Conservation (phyloP, 64 coral and sea anemone genomes). For the Pocillopora damicornis region DNA sequence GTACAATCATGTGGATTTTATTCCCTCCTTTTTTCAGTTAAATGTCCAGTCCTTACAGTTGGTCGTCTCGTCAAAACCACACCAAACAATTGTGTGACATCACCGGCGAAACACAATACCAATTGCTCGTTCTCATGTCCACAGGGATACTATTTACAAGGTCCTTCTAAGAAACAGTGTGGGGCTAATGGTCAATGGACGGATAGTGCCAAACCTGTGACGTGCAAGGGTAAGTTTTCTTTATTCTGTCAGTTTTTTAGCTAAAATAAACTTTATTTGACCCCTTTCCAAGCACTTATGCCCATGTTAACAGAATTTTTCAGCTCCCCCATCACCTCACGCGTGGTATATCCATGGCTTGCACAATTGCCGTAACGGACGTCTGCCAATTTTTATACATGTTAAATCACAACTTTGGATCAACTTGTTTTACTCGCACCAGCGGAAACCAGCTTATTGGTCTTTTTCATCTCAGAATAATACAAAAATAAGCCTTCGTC, state of each 20-base stretch:
- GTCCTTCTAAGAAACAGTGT: background rate
- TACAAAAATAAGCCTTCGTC: no score
- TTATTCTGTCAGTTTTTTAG: no score
- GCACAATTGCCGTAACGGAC: no score
- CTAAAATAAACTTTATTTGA: no score
- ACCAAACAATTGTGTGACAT: background rate
- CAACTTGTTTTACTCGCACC: background rate
- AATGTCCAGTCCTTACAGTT: background rate
- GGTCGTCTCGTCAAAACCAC: background rate
- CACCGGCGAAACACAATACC: background rate
- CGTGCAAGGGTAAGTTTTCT: background rate
- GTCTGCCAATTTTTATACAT: no score
- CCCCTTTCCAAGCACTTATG: no score
- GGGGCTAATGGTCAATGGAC: constrained; percentile 1
- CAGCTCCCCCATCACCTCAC: no score
- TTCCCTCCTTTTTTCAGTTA: background rate
- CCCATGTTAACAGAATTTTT: no score
- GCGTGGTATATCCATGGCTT: no score
- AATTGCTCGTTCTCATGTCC: background rate
- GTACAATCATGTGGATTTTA: background rate
- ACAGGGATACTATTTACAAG: background rate
- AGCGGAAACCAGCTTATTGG: background rate
- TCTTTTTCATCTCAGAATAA: background rate
- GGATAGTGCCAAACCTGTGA: background rate
- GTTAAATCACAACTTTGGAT: background rate